Base-by-base conservation (phyloP, 2,888 invertebrate species). In the Byasa hedistus region DNA sequence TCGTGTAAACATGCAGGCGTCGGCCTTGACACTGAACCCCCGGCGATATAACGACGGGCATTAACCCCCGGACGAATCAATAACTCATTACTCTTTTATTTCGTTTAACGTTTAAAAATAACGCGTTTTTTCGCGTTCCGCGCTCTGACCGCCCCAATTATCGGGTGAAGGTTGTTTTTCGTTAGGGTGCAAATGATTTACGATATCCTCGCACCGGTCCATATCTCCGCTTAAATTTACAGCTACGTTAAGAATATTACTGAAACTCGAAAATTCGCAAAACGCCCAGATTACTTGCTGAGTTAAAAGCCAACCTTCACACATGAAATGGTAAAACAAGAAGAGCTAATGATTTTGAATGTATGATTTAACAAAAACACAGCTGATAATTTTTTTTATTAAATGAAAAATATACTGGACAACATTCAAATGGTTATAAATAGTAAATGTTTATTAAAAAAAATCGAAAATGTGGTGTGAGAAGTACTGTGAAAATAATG, bases 41-140 rank as follows among this genome's bases (percentile, higher is more conserved):
- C 74, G 73, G 75, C 71, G 76, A 77, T 77, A 79, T 80, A 76
- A 78, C 77, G 73, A 69, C 73, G 71, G 71, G 73, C 79, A 78
- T 79, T 79, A 79, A 79, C 79, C 76, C 78, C 73, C 69, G 66
- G 67, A 70, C 74, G 79, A 81, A 81, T 82, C 82, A 79, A 82
- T 82, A 82, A 80, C 81, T 81, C 82, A 82, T 82, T 82, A 81
- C 81, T 81, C 81, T 81, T 82, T 82, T 82, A 81, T 81, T 81
- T 81, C 81, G 80, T 79, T 79, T 77, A 76, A 76, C 76, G 76
- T 76, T 39, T 80, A 79, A 81, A 81, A 81, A 81, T 81, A 80
- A 79, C 79, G 78, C 77, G 78, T 79, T 81, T 81, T 81, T 80
- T 80, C 79, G 75, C 76, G 71, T 72, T 70, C 71, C 71, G 73